A percentile compares a stretch with the other conserved stretches of the same genome.
Conservation (phyloP, 2,113 vertebrate species). For the Laterallus jamaicensis region DNA sequence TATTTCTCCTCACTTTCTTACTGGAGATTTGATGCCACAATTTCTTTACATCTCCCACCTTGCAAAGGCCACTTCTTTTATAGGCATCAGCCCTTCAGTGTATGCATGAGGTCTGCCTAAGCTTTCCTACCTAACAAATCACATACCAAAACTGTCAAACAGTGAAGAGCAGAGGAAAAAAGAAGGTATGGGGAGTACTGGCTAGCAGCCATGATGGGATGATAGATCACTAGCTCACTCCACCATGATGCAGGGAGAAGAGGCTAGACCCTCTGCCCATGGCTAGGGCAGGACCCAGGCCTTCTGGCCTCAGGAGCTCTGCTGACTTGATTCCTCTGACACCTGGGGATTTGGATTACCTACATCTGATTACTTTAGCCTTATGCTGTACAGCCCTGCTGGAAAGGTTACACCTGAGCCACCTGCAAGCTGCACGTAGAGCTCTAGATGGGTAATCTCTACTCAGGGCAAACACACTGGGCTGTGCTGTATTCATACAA, state of each 20-base stretch:
- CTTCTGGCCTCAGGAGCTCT: background rate
- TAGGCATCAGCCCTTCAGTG: background rate
- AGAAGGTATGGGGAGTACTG: background rate
- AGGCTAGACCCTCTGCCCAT: background rate
- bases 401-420: background rate
- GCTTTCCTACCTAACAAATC: background rate
- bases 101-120: background rate
- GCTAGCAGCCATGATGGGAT: background rate
- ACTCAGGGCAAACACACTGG: background rate
- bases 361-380: background rate
- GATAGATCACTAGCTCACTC: background rate
- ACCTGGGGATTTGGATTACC: background rate
- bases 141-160: fast-evolving
- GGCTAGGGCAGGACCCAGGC: background rate
- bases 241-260: background rate
- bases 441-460: background rate
- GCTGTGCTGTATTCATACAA: background rate
- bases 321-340: background rate
- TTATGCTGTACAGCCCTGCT: background rate
- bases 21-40: background rate
- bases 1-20: background rate
- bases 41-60: background rate
- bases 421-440: background rate
- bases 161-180: background rate
- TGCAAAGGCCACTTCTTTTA: background rate